These are phyloP conservation scores for Blastobasis lacticolella DNA, from an alignment of 2,888 invertebrate species.

Conservation along the genomic window DNA sequence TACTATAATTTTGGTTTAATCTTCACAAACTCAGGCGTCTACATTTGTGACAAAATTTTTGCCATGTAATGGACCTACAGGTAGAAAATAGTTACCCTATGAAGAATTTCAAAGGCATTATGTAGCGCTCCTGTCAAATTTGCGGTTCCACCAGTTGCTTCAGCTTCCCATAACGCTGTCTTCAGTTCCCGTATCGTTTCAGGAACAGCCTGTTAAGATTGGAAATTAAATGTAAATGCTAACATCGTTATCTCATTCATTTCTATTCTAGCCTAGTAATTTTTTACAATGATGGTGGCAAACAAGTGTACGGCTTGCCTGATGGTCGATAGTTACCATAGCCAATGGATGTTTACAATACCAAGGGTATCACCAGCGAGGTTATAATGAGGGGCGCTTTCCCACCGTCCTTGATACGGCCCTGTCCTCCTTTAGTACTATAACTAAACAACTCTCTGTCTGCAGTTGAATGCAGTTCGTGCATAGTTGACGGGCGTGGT, in stretches of 20 bases:
- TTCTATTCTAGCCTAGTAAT: too few relatives aligned
- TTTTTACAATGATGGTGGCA: too few relatives aligned
- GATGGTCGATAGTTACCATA: too few relatives aligned
- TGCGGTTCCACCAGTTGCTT: slow-evolving; percentile 82
- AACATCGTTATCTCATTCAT: too few relatives aligned
- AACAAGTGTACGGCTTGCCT: too few relatives aligned
- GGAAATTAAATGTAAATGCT: too few relatives aligned
- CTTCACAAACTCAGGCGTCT: neutral
- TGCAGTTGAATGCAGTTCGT: slow-evolving; percentile 3
- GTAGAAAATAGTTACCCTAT: slow-evolving; percentile 76
- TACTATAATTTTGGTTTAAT: neutral
- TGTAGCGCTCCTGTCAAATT: slow-evolving; percentile 95
- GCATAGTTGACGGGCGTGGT: slow-evolving; percentile 10
- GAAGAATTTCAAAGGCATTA: slow-evolving; percentile 92
- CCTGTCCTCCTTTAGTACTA: neutral
- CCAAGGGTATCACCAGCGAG: too few relatives aligned
- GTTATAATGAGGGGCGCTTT: too few relatives aligned
- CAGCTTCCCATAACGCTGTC: slow-evolving; percentile 81
- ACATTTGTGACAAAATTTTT: neutral
- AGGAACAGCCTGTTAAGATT: slow-evolving; percentile 78
- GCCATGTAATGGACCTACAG: neutral
- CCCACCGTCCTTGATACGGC: too few relatives aligned
- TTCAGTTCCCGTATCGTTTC: slow-evolving; percentile 88
- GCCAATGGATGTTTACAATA: too few relatives aligned
- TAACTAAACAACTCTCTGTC: neutral